Evolutionary conservation across 2,113 vertebrate species (phyloP), one percentile per base, ranked within the genome.

Genomic region (Passerina amoena): DNA sequence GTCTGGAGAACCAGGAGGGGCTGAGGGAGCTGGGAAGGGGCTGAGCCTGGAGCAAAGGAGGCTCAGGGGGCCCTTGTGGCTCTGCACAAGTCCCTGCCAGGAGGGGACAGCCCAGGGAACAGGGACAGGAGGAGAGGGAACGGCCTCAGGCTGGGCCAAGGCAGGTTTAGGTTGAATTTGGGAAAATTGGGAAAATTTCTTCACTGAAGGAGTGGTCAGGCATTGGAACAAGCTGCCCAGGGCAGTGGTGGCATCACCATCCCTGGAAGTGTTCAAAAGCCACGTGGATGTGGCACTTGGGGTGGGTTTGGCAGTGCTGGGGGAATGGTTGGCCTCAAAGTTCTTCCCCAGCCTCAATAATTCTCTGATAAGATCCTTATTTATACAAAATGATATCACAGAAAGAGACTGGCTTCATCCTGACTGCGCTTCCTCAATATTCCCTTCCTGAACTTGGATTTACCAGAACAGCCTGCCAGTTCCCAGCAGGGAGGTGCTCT

Each of bases 101-200:
- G 61, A 59, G 71, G 51, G 42, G 9, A 45, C 44, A 57, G 35
- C 19, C 3, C 42, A 75, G 44, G 50, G 53, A 53, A 63, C 57
- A 71, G 75, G 85, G n/a, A 79, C 48, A 79, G 65, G 40, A 71
- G 1, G 0, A 54, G 72, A n/a, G 35, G 38, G 8, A 88, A 71
- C 0, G 0, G 23, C 35, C 79, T 48, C 38, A 72, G 3, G 11
- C 8, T 66, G 30, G 0, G 1, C 6, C 22, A 13, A 38, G 30
- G 9, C 7, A 37, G 35, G 7, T 0, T 12, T 3, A 28, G 31
- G 6, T 0, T 27, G 40, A 23, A 48, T 14, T 15, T 23, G 4
- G 45, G 35, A n/a, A 16, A 28, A 45, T 22, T 35, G 4, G 45
- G 35, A n/a, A 16, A 24, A 45, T 22, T 35, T 8, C 30, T 71